These are phyloP conservation scores for Amblyopsis hoosieri DNA, from an alignment of 2,797 vertebrate species.

Conservation along the genomic window DNA sequence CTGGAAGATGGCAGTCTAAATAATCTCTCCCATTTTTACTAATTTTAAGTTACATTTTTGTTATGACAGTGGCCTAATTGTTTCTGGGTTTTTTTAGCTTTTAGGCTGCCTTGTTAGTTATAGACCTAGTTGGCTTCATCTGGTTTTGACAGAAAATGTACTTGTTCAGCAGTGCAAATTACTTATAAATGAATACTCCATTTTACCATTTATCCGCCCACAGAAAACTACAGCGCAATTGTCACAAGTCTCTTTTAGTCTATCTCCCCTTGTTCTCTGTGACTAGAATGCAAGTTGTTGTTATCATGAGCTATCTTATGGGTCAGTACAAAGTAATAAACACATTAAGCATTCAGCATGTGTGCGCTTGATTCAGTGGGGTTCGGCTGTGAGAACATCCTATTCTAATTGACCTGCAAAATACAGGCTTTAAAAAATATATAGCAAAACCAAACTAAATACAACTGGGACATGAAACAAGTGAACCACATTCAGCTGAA, in stretches of 20 bases:
- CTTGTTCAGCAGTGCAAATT: constrained; percentile 38
- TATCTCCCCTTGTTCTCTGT: neutral
- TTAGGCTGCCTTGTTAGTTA: constrained; percentile 25
- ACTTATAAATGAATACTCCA: constrained; percentile 3
- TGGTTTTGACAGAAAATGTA: constrained; percentile 29
- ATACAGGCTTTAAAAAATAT: neutral
- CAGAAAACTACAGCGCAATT: constrained; percentile 30
- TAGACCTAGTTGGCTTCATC: neutral
- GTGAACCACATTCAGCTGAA: constrained; percentile 11
- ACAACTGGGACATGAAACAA: constrained; percentile 10
- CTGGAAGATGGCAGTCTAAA: constrained; percentile 40
- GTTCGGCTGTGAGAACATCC: neutral
- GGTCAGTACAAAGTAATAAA: neutral
- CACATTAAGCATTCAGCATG: neutral
- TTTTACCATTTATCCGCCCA: constrained; percentile 28
- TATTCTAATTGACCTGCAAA: constrained; percentile 3
- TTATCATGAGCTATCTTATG: constrained; percentile 5
- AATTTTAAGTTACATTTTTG: neutral
- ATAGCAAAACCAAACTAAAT: constrained; percentile 1
- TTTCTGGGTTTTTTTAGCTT: neutral
- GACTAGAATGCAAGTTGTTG: constrained; percentile 19
- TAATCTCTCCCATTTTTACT: constrained; percentile 33
- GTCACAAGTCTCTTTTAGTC: constrained; percentile 28
- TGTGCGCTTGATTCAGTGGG: neutral
- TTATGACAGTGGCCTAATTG: constrained; percentile 23